A percentile compares a stretch with the other conserved stretches of the same genome.
Conservation (phyloP, 2,888 invertebrate species). For the Tetragnatha montana region DNA sequence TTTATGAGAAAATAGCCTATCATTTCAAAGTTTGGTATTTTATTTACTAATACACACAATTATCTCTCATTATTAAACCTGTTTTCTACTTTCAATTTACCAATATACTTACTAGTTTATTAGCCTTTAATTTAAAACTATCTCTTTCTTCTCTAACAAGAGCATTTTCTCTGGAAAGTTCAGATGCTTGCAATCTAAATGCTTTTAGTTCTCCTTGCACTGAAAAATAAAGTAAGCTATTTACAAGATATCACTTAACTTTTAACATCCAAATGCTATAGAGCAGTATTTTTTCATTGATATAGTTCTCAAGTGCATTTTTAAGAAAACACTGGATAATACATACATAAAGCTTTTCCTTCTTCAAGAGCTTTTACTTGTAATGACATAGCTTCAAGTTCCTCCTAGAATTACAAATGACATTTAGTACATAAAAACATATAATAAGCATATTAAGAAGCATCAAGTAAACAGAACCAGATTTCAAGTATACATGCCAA, state of each 20-base stretch:
- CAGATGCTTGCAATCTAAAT: conserved; percentile 26
- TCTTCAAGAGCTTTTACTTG: conserved; percentile 78
- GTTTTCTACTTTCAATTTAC: too few relatives aligned
- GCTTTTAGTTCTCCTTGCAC: conserved; percentile 52
- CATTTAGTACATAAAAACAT: not conserved
- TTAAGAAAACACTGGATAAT: not conserved
- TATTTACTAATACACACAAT: not conserved
- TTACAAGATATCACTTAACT: not conserved
- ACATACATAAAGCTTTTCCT: conserved; percentile 77
- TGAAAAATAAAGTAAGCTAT: conserved; percentile 14
- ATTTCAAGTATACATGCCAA: too few relatives aligned
- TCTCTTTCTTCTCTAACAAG: conserved; percentile 73
- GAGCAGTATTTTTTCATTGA: not conserved
- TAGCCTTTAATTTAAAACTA: conserved; percentile 76
- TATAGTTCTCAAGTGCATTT: too few relatives aligned
- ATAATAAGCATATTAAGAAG: too few relatives aligned
- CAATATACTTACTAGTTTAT: conserved; percentile 74
- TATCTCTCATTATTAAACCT: not conserved
- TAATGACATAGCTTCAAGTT: conserved; percentile 75
- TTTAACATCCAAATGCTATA: not conserved
- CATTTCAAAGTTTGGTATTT: not conserved
- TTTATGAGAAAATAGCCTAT: not conserved
- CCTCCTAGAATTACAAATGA: conserved; percentile 73
- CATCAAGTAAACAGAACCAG: too few relatives aligned
- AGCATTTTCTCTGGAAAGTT: conserved; percentile 38